Base-by-base conservation (phyloP, 2,888 invertebrate genomes). In the Conops quadrifasciatus region DNA sequence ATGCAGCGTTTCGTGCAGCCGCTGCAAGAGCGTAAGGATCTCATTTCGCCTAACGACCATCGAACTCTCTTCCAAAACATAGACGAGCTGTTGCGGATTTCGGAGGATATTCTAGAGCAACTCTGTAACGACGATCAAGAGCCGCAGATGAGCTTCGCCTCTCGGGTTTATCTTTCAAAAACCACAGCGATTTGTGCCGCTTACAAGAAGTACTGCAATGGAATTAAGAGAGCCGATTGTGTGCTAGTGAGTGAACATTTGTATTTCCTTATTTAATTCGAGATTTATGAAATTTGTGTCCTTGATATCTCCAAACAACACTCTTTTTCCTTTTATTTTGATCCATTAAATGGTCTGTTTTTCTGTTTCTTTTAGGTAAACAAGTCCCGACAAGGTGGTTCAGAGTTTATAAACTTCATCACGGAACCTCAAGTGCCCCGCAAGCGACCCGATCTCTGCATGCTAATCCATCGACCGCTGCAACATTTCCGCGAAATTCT, bases 141-240 rank as follows among this genome's bases (percentile, higher is more conserved):
- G 80, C 85, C 85, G 16, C 90, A 91, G 76, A 88, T 91, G 58
- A 89, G 90, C 73, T 89, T 90, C 30, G 88, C 93, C 60, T 89
- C 91, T 3, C 89, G 91, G 47, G 90, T 91, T 2, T 95, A 94
- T 82, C 87, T 92, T 62, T 89, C 90, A 62, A 93, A 93, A 86
- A 89, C 93, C 73, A 89, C 90, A 76, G 90, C 90, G 79, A 91
- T 94, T 79, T 92, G 91, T 81, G 90, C 91, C 65, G 91, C 93
- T 63, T 95, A 94, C 85, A 91, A 92, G 83, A 91, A 92, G 80
- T 95, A 95, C 86, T 92, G 94, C 83, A 90, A 92, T 78, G 94
- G 94, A 73, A 89, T 95, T 74, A 94, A 94, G 83, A 89, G 93
- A 81, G 94, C 94, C 64, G 94, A 94, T 81, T 94, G 94, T 83